Base-by-base conservation (phyloP, 2,888 invertebrate genomes). In the Omphaloscelis lunosa region DNA sequence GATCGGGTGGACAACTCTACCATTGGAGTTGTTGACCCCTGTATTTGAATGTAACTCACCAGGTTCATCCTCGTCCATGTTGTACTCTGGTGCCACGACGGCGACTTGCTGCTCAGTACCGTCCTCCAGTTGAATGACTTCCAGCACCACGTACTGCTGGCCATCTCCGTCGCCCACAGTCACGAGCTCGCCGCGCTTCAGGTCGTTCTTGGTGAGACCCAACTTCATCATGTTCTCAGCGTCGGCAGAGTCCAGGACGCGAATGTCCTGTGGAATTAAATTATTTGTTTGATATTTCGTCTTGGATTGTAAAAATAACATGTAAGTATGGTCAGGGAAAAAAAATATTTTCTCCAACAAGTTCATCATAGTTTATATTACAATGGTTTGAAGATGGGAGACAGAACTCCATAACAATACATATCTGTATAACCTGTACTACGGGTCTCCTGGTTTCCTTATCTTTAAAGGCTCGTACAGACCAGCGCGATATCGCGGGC, bases 61-160 rank as follows among this genome's bases (percentile, higher is more conserved):
- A 58, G 84, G 87, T 48, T 90, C 90, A 2, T 93, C 92, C 5
- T 89, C 91, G 2, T 94, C 95, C 72, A 90, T 79, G 74, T 83
- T 79, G 75, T 83, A 93, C 11, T 95, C 96, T 0, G 96, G 96
- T 0, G 97, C 95, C 4, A 96, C 97, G 1, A 97, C 97, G 0
- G 96, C 97, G 63, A 97, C 97, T 63, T 96, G 95, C 80, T 95
- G 95, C 71, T 97, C 97, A 9, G 97, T 97, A 83, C 97, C 98
- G 87, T 98, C 98, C 72, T 98, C 98, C 62, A 98, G 94, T 89
- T 98, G 98, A 65, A 99, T 98, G 17, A 99, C 98, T 95, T 99
- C 99, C 23, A 99, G 95, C n/a, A 99, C 98, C 69, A 99, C 98
- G 90, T 98, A 98, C 93, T 98, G 98, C 88, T 98, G 98, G 0